Percentiles rank a stretch among this genome's conserved stretches.
Evolutionary conservation across 2,888 invertebrate species (phyloP).

Genomic region (Caenorhabditis virilis): DNA sequence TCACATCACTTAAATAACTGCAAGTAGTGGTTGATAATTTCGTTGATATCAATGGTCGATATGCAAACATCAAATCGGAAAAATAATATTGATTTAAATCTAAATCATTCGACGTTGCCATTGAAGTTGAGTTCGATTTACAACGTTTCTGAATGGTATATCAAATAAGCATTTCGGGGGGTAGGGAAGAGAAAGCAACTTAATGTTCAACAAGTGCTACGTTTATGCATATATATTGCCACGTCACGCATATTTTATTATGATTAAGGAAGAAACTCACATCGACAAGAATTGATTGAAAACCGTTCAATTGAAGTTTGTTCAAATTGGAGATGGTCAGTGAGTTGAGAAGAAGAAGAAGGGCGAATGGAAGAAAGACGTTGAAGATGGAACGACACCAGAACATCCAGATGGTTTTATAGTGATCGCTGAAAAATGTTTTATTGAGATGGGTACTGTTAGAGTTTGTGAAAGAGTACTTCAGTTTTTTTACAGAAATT

Average conservation of each 20-base stretch:
- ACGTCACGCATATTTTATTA: too few relatives aligned
- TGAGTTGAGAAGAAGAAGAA: slow-evolving; percentile 48
- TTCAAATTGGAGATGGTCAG: slow-evolving; percentile 40
- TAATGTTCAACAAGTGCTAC: too few relatives aligned
- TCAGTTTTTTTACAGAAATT: too few relatives aligned
- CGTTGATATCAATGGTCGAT: background rate
- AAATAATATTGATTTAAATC: background rate
- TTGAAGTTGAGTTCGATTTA: slow-evolving; percentile 10
- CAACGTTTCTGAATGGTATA: slow-evolving; percentile 35
- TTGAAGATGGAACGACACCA: slow-evolving; percentile 54
- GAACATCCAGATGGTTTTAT: slow-evolving; percentile 54
- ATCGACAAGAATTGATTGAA: slow-evolving; percentile 42
- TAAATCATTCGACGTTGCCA: background rate
- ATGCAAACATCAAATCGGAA: background rate
- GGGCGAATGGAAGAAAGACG: slow-evolving; percentile 54
- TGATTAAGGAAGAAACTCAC: too few relatives aligned
- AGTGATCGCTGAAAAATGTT: slow-evolving; percentile 33
- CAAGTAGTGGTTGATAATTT: background rate
- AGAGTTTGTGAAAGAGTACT: too few relatives aligned
- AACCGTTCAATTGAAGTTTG: slow-evolving; percentile 33
- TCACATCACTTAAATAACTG: background rate
- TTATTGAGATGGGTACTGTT: too few relatives aligned
- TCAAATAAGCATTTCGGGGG: background rate
- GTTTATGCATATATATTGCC: too few relatives aligned
- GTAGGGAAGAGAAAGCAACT: slow-evolving; percentile 5